phyloP scores from a whole-genome alignment of 2,113 vertebrate genomes.

The Cyprinus carpio region DNA sequence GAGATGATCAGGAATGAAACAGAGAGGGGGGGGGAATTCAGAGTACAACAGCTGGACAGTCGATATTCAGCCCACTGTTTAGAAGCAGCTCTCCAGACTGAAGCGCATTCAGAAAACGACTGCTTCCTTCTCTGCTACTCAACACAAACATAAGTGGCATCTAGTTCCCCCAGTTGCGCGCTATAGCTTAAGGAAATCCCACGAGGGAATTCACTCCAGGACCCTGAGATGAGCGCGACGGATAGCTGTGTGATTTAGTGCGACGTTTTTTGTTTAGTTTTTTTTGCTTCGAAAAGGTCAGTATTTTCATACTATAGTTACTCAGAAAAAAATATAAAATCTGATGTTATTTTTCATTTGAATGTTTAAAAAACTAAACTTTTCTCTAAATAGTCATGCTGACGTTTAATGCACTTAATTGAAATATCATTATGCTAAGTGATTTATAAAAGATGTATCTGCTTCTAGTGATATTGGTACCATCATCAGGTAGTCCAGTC shows the following conservation, averaged over 20 bases:
- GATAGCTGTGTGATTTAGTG: slow-evolving; percentile 40
- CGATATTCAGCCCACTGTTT: slow-evolving; percentile 48
- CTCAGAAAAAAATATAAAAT: background rate
- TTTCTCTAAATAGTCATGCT: background rate
- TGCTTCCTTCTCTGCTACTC: slow-evolving; percentile 5
- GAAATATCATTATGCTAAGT: background rate
- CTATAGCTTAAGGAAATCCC: slow-evolving; percentile 12
- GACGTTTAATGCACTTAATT: background rate
- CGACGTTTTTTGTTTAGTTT: background rate
- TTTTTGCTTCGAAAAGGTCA: slow-evolving; percentile 50
- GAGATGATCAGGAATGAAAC: slow-evolving; percentile 16
- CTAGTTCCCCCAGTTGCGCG: background rate
- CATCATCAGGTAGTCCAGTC: background rate
- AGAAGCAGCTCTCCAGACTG: background rate
- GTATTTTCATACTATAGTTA: background rate
- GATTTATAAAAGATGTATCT: too few relatives aligned
- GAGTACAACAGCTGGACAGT: slow-evolving; percentile 56
- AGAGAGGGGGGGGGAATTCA: slow-evolving; percentile 48
- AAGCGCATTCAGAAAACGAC: background rate
- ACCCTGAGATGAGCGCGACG: slow-evolving; percentile 38
- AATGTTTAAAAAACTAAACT: background rate
- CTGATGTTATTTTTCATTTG: too few relatives aligned
- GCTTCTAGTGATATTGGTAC: background rate
- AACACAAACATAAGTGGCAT: background rate
- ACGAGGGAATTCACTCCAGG: slow-evolving; percentile 34